Base-by-base conservation (phyloP, 35 echinoderm and acorn worm species). In the Apostichopus japonicus region DNA sequence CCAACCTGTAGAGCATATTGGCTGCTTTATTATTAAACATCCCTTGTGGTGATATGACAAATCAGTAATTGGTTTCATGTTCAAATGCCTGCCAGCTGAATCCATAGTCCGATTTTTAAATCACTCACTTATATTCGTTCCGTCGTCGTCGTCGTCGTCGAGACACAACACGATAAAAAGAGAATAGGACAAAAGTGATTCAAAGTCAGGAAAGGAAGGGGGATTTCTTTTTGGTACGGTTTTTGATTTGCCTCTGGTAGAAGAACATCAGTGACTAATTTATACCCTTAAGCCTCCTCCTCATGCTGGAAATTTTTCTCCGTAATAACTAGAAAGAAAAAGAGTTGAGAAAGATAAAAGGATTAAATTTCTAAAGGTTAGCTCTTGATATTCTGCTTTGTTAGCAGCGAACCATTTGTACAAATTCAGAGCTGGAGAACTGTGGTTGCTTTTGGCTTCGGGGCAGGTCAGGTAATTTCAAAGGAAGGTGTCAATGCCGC, bases 21-120 rank as follows among this genome's bases (percentile, higher is more conserved):
- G 33, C 33, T 44, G 33, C 33, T 44, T 78, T 78, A 22, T 33
- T 10, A 78, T 78, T 33, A 19, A n/a, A 78, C 10, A 78, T 24
- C 8, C 77, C 77, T 22, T 33, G 23, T 78, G 51, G 77, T 78
- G 77, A 21, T 33, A 24, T 22, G 51, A 24, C 77, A 78, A 78
- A 78, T 78, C 51, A 24, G 23, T 78, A 78, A 78, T 78, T 78
- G 77, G 77, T 78, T 78, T 78, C 77, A 78, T 78, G 77, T 78
- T 78, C 77, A 78, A 78, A 33, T 78, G n/a, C 51, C 23, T 44
- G 33, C 33, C 33, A 44, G 33, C 33, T 44, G 33, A 44, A 44
- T 44, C 33, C 33, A 44, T 44, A 44, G 33, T 44, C 33, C 33
- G 33, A 44, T 44, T 44, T 44, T 44, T 44, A 44, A 44, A 44